Percentiles rank a stretch among this genome's conserved stretches.
phyloP scores from a whole-genome alignment of 1,140 invertebrate genomes.

The Oppia nitens region DNA sequence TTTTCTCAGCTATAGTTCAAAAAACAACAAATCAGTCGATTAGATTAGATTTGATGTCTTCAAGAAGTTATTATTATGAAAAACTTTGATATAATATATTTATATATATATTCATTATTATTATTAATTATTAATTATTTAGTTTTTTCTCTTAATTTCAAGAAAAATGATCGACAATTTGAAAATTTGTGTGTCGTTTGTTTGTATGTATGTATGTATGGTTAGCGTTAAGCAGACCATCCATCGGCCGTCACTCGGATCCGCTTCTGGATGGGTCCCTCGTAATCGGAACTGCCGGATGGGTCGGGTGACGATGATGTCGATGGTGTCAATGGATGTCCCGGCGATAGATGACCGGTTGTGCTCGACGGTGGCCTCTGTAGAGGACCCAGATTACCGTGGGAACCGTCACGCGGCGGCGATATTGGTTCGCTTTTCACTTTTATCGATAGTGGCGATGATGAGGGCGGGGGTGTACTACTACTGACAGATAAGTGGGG shows the following conservation, averaged over 20 bases:
- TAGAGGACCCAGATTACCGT: slow-evolving; percentile 8
- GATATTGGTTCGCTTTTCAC: slow-evolving; percentile 90
- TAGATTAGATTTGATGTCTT: too few relatives aligned
- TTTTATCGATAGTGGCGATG: slow-evolving; percentile 64
- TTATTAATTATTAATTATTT: too few relatives aligned
- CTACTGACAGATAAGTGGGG: slow-evolving; percentile 50
- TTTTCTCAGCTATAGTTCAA: too few relatives aligned
- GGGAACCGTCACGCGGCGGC: slow-evolving; percentile 49
- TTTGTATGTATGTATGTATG: too few relatives aligned
- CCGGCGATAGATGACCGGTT: slow-evolving; percentile 36
- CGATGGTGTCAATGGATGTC: slow-evolving; percentile 29
- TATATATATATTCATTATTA: too few relatives aligned
- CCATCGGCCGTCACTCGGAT: slow-evolving; percentile 13
- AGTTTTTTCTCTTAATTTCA: too few relatives aligned
- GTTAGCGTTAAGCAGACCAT: slow-evolving; percentile 12
- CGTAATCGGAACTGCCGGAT: slow-evolving; percentile 51
- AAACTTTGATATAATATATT: too few relatives aligned
- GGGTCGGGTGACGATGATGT: slow-evolving; percentile 22
- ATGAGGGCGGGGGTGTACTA: slow-evolving; percentile 55
- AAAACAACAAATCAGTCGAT: too few relatives aligned
- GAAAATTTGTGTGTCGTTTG: too few relatives aligned
- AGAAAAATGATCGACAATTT: too few relatives aligned
- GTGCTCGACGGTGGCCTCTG: slow-evolving; percentile 20
- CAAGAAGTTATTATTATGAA: too few relatives aligned
- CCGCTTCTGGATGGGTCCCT: slow-evolving; percentile 55